Conservation (phyloP, 2,888 invertebrate genomes). For the Dasypogon diadema region DNA sequence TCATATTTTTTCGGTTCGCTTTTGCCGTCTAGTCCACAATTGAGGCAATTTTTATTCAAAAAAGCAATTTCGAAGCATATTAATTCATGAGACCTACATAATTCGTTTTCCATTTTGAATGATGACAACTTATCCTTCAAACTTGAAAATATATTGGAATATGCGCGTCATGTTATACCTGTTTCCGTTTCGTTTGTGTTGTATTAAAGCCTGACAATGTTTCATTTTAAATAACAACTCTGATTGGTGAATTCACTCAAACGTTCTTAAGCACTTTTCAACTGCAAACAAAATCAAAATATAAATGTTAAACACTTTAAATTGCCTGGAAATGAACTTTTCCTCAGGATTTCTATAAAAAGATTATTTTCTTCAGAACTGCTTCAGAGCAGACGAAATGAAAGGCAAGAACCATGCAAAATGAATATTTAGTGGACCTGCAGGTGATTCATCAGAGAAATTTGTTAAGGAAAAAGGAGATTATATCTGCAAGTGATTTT, state of each 20-base stretch:
- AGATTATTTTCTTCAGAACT: background rate
- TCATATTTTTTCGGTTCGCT: background rate
- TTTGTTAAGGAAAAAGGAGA: background rate
- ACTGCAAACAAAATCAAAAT: too few relatives aligned
- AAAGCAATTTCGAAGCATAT: background rate
- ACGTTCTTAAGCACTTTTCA: too few relatives aligned
- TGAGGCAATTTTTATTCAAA: background rate
- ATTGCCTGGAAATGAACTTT: background rate
- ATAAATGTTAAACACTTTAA: background rate
- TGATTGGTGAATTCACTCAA: too few relatives aligned
- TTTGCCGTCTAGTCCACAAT: background rate
- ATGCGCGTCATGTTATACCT: too few relatives aligned
- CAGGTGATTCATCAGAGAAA: background rate
- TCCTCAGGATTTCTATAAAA: background rate
- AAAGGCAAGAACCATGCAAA: background rate
- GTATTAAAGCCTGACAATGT: too few relatives aligned
- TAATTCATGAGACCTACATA: background rate
- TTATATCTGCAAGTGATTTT: background rate
- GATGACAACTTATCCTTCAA: too few relatives aligned
- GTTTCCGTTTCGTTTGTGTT: too few relatives aligned
- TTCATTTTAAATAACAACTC: too few relatives aligned
- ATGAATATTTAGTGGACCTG: constrained; percentile 3
- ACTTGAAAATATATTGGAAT: too few relatives aligned
- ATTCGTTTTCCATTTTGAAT: too few relatives aligned
- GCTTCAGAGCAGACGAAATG: background rate